Percentiles rank a stretch among this genome's conserved stretches.
These are phyloP conservation scores for Apodemus agrarius DNA, from an alignment of 2,797 vertebrate species.

Conservation along the genomic window DNA sequence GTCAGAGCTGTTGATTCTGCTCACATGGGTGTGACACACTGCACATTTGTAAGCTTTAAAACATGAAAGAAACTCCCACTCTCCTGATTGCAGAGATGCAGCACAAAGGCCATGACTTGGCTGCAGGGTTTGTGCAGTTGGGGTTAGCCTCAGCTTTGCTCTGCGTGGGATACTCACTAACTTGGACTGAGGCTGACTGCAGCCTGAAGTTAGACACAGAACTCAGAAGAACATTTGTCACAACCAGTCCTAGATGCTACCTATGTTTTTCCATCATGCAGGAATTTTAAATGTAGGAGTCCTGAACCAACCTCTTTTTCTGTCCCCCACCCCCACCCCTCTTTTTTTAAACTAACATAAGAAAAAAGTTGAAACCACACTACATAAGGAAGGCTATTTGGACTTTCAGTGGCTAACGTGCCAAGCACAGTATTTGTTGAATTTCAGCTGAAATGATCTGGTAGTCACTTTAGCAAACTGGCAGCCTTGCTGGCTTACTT, in stretches of 20 bases:
- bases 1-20: not conserved
- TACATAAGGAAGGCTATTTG: not conserved
- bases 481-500: conserved; percentile 15
- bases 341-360: not conserved
- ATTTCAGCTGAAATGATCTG: not conserved
- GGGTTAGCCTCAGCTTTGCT: not conserved
- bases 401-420: not conserved
- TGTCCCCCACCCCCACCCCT: too few relatives aligned
- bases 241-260: not conserved
- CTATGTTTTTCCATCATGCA: not conserved
- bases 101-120: not conserved
- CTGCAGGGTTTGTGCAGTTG: fast-evolving
- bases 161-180: not conserved
- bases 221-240: conserved; percentile 16
- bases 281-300: conserved; percentile 28
- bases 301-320: not conserved
- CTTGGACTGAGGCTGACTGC: not conserved
- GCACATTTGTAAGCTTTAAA: conserved; percentile 21
- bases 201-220: not conserved
- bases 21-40: conserved; percentile 32
- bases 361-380: conserved; percentile 20
- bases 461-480: not conserved
- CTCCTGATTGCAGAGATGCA: not conserved
- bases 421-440: conserved; percentile 12
- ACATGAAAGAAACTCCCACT: not conserved